Evolutionary conservation across 1,140 invertebrate species (phyloP).

Genomic region (Cecropterus lyciades): DNA sequence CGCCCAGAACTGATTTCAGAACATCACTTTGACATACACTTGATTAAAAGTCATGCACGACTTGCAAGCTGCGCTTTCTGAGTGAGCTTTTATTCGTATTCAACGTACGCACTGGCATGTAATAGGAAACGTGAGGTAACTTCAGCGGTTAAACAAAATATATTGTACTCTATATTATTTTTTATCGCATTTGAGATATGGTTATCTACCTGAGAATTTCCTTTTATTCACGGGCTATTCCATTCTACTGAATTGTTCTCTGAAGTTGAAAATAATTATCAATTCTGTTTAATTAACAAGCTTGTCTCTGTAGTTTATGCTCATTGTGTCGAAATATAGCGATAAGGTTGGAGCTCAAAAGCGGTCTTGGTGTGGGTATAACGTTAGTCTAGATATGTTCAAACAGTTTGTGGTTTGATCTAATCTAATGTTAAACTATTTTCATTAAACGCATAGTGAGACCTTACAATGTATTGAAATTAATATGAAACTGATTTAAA

Average conservation of each 20-base stretch:
- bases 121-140: slow-evolving; percentile 58
- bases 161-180: slow-evolving; percentile 19
- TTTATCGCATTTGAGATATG: background rate
- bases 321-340: slow-evolving; percentile 24
- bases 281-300: slow-evolving; percentile 32
- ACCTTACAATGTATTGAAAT: too few relatives aligned
- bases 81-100: slow-evolving; percentile 57
- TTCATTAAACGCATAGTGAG: background rate
- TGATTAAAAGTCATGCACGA: slow-evolving; percentile 73
- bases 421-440: slow-evolving; percentile 3
- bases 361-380: background rate
- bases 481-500: background rate
- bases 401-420: background rate
- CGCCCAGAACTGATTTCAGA: slow-evolving; percentile 91
- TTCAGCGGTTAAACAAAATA: slow-evolving; percentile 41
- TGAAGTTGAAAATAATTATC: slow-evolving; percentile 36
- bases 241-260: slow-evolving; percentile 24
- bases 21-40: slow-evolving; percentile 39
- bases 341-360: slow-evolving; percentile 14
- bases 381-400: background rate
- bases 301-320: slow-evolving; percentile 31
- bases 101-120: slow-evolving; percentile 54
- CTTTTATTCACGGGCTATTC: slow-evolving; percentile 17
- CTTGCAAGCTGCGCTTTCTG: slow-evolving; percentile 42
- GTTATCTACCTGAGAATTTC: background rate